Conservation (phyloP, 2,113 vertebrate genomes). For the Todiramphus saurophagus region DNA sequence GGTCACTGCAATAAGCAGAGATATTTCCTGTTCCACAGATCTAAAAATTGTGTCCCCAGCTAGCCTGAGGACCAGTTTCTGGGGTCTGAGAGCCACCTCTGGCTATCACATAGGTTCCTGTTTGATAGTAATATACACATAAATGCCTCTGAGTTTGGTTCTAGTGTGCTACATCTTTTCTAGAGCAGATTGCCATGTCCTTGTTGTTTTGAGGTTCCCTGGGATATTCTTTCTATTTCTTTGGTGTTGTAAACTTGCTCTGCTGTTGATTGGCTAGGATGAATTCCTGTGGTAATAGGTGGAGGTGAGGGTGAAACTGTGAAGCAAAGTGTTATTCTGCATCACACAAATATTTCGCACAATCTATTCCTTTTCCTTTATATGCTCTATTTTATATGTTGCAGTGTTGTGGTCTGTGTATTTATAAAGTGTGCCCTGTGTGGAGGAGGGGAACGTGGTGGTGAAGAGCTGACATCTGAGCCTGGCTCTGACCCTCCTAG, state of each 20-base stretch:
- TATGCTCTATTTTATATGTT: background rate
- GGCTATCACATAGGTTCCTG: background rate
- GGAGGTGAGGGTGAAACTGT: background rate
- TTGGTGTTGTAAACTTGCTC: background rate
- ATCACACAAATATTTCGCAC: background rate
- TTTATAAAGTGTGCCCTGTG: fast-evolving
- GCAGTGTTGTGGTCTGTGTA: background rate
- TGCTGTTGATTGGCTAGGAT: background rate
- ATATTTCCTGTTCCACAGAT: fast-evolving
- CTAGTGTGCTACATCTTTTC: background rate
- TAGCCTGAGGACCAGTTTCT: background rate
- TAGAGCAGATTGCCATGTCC: background rate
- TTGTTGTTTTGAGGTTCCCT: background rate
- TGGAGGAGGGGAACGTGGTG: background rate
- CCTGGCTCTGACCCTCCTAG: background rate
- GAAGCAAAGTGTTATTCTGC: background rate
- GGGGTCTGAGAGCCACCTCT: background rate
- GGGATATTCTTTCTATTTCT: background rate
- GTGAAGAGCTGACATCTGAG: background rate
- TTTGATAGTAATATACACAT: background rate
- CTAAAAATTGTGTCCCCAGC: background rate
- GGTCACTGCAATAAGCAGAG: background rate
- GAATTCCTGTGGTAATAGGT: background rate
- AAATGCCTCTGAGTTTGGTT: background rate
- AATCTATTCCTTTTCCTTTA: background rate